phyloP scores from a whole-genome alignment of 2,113 vertebrate species.

The Lasiurus borealis region DNA sequence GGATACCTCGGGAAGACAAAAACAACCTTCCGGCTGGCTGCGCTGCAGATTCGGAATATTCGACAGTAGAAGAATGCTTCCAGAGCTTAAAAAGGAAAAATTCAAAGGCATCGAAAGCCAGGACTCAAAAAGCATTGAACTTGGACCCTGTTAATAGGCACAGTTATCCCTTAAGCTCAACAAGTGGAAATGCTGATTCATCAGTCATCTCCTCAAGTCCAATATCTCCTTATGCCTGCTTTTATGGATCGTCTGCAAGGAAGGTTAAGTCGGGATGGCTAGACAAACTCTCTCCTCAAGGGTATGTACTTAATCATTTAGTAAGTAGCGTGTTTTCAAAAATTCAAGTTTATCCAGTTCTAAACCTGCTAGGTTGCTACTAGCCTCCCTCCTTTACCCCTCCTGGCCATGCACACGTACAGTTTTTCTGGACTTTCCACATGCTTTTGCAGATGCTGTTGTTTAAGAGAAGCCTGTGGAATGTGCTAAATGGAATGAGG shows the following conservation, averaged over 20 bases:
- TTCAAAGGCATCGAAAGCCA: slow-evolving; percentile 75
- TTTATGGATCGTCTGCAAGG: slow-evolving; percentile 89
- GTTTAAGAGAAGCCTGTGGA: neutral
- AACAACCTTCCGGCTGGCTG: slow-evolving; percentile 66
- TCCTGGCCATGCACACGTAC: rapidly evolving
- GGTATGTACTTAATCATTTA: slow-evolving; percentile 85
- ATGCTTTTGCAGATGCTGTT: neutral
- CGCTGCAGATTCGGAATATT: slow-evolving; percentile 88
- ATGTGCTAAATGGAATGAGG: neutral
- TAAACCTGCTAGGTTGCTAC: neutral
- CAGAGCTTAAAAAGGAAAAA: slow-evolving; percentile 80
- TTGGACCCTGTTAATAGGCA: slow-evolving; percentile 82
- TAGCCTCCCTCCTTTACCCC: rapidly evolving
- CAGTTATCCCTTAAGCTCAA: slow-evolving; percentile 77
- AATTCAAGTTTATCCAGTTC: neutral
- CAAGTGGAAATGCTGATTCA: slow-evolving; percentile 44
- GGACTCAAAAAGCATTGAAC: slow-evolving; percentile 70
- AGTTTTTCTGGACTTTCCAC: neutral
- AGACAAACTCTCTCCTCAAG: slow-evolving; percentile 97
- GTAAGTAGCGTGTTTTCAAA: neutral
- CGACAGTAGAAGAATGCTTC: slow-evolving; percentile 88
- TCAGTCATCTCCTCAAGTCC: slow-evolving; percentile 48
- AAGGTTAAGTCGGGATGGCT: slow-evolving; percentile 94
- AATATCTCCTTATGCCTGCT: slow-evolving; percentile 97
- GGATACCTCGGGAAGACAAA: slow-evolving; percentile 76